These are phyloP conservation scores for Saimiri boliviensis DNA, from an alignment of 2,113 vertebrate genomes.

Conservation along the genomic window DNA sequence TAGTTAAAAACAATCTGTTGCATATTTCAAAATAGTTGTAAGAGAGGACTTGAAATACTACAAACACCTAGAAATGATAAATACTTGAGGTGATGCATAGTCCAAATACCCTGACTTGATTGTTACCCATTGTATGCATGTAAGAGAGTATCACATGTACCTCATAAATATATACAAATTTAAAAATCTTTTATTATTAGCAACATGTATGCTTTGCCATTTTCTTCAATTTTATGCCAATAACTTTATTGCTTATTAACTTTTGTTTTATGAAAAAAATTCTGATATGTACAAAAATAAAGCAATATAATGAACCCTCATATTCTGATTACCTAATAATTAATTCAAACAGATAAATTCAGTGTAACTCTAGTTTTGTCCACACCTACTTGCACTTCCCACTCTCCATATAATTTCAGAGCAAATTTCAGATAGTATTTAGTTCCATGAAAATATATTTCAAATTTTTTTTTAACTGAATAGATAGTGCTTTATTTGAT, in stretches of 20 bases:
- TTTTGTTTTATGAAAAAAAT: neutral
- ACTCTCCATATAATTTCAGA: neutral
- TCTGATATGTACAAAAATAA: neutral
- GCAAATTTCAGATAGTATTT: neutral
- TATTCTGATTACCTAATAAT: neutral
- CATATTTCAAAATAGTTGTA: no score
- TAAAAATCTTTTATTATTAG: conserved; percentile 37
- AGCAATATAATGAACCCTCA: neutral
- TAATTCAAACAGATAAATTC: neutral
- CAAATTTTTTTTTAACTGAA: no score
- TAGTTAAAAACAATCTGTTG: no score
- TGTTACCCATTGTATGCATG: no score
- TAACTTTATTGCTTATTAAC: neutral
- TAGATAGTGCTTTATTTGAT: no score
- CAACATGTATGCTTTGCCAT: neutral
- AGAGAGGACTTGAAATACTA: no score
- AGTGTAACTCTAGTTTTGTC: neutral
- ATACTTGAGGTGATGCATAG: no score
- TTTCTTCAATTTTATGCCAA: neutral
- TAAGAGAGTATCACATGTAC: no score
- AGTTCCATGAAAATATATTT: neutral
- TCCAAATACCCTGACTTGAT: no score
- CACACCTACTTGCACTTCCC: neutral
- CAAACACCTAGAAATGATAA: no score
- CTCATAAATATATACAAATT: no score